Evolutionary conservation across 2,113 vertebrate species (phyloP).

Genomic region (Pholis gunnellus): DNA sequence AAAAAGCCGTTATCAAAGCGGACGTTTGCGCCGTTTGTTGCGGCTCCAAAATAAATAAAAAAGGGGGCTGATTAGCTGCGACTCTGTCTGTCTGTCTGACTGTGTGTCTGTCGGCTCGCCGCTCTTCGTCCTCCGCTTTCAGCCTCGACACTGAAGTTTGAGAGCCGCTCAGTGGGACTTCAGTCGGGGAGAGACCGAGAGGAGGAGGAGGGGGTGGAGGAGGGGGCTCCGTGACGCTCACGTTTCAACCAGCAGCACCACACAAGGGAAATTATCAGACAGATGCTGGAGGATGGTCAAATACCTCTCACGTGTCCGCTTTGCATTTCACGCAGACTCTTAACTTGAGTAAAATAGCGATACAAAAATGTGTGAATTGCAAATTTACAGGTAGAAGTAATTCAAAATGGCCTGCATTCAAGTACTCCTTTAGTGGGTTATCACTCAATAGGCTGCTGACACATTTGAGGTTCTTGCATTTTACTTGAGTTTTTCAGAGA

Average conservation of each 20-base stretch:
- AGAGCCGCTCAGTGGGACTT: conserved; percentile 71
- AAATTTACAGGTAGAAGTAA: not conserved
- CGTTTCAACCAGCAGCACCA: conserved; percentile 68
- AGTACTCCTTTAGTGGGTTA: not conserved
- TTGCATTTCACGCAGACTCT: conserved; percentile 7
- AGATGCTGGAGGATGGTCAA: conserved; percentile 65
- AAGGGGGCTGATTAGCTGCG: not conserved
- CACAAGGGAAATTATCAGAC: conserved; percentile 75
- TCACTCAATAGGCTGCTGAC: not conserved
- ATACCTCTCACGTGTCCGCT: conserved; percentile 57
- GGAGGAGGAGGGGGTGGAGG: conserved; percentile 24
- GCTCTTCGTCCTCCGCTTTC: conserved; percentile 63
- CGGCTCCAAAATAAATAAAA: not conserved
- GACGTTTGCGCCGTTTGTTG: not conserved
- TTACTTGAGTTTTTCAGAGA: not conserved
- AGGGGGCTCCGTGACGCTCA: conserved; percentile 71
- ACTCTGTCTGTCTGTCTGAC: not conserved
- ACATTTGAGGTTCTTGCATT: not conserved
- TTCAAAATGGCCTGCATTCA: not conserved
- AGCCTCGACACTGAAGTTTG: conserved; percentile 72
- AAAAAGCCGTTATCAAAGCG: not conserved
- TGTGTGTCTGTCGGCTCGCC: conserved; percentile 34
- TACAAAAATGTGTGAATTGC: not conserved
- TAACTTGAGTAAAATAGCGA: not conserved
- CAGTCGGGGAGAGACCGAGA: conserved; percentile 46